phyloP scores from a whole-genome alignment of 2,797 vertebrate species.

The Ctenopoma multispine region DNA sequence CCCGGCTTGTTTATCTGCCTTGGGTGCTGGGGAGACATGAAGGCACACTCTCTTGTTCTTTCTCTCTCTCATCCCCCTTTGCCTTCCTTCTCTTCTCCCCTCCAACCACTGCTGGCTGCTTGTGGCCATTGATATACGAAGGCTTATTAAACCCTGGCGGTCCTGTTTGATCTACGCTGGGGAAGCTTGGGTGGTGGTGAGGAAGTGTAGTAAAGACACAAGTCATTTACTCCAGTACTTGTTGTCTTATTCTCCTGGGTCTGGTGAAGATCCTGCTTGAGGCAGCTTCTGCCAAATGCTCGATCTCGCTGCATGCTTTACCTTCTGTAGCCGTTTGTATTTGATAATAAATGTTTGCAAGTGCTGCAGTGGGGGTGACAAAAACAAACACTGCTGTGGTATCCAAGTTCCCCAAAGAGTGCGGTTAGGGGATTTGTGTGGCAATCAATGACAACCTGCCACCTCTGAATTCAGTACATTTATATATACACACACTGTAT shows the following conservation, averaged over 20 bases:
- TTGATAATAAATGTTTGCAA: constrained; percentile 64
- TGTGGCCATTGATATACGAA: constrained; percentile 75
- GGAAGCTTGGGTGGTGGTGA: constrained; percentile 58
- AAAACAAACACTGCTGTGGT: constrained; percentile 69
- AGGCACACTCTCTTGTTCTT: constrained; percentile 65
- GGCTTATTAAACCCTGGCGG: constrained; percentile 75
- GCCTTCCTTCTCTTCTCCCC: constrained; percentile 60
- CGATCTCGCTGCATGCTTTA: constrained; percentile 50
- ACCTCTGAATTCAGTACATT: constrained; percentile 36
- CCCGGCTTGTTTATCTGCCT: constrained; percentile 80
- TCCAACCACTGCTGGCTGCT: constrained; percentile 72
- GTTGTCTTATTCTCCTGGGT: constrained; percentile 72
- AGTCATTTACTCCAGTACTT: constrained; percentile 74
- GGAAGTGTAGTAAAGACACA: constrained; percentile 73
- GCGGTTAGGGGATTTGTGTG: constrained; percentile 48
- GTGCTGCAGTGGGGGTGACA: constrained; percentile 55
- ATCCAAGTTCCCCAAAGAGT: constrained; percentile 54
- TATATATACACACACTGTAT: constrained; percentile 2
- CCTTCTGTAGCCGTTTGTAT: constrained; percentile 48
- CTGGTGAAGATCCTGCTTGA: constrained; percentile 68
- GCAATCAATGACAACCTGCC: constrained; percentile 56
- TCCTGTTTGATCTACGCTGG: constrained; percentile 67
- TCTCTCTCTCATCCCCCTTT: constrained; percentile 56
- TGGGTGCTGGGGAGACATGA: constrained; percentile 78
- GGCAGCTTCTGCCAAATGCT: constrained; percentile 66